Percentiles rank a stretch among this genome's conserved stretches.
Evolutionary conservation across 2,888 invertebrate genomes (phyloP).

Genomic region (Drosophila flavopinicola): DNA sequence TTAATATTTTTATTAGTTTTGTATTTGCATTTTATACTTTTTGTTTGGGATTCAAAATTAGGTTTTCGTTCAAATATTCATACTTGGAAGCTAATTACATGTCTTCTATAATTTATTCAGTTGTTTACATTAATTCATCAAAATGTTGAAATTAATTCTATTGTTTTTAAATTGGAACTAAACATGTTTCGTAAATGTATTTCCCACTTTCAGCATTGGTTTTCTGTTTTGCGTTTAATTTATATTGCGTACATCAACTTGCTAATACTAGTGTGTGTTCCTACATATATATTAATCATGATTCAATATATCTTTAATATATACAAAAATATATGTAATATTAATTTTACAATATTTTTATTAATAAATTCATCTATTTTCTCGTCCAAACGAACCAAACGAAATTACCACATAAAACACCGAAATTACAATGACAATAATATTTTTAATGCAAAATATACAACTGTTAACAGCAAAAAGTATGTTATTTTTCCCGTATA

Average conservation of each 20-base stretch:
- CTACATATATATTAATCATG: slow-evolving; percentile 10
- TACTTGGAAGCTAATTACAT: neutral
- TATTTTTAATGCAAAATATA: slow-evolving; percentile 31
- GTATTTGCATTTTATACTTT: neutral
- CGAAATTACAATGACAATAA: slow-evolving; percentile 29
- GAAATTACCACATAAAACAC: slow-evolving; percentile 44
- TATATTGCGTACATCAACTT: slow-evolving; percentile 2
- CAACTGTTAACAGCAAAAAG: slow-evolving; percentile 73
- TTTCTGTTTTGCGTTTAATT: neutral
- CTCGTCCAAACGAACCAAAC: slow-evolving; percentile 59
- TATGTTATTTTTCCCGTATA: slow-evolving; percentile 60
- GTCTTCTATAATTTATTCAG: neutral
- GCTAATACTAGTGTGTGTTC: slow-evolving; percentile 14
- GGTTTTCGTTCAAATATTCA: neutral
- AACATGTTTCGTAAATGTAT: slow-evolving; percentile 8
- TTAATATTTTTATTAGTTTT: neutral
- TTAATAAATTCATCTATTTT: slow-evolving; percentile 73
- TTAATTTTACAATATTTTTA: slow-evolving; percentile 66
- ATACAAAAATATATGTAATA: slow-evolving; percentile 33
- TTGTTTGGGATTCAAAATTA: neutral
- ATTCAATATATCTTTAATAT: slow-evolving; percentile 24
- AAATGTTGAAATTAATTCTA: slow-evolving; percentile 9
- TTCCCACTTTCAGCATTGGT: neutral
- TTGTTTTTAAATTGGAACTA: slow-evolving; percentile 7
- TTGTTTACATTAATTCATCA: slow-evolving; percentile 22